phyloP scores from a whole-genome alignment of 2,113 vertebrate genomes.

The Pterocles orientalis region DNA sequence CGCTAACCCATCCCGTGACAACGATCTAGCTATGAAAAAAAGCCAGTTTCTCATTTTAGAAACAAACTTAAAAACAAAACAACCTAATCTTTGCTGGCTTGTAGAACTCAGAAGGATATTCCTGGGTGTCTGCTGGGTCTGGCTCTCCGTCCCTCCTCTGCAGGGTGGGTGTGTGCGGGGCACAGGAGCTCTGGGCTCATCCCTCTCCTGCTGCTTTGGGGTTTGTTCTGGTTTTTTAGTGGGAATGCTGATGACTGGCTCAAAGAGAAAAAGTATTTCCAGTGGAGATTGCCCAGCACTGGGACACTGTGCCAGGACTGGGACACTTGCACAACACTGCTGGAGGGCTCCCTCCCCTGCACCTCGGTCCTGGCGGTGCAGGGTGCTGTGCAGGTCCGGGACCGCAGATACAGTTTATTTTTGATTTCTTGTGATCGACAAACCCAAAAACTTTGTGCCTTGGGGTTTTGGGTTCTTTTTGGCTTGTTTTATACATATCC shows the following conservation, averaged over 20 bases:
- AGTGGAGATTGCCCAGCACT: neutral
- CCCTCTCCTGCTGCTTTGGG: neutral
- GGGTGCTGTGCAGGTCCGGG: neutral
- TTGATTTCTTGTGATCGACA: neutral
- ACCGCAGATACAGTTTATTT: fast-evolving
- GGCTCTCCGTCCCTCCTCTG: neutral
- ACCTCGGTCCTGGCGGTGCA: no score
- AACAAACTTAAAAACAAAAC: neutral
- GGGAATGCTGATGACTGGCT: neutral
- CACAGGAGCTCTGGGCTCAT: fast-evolving
- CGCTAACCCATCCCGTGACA: neutral
- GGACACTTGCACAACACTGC: neutral
- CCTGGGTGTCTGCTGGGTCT: fast-evolving
- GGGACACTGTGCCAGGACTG: neutral
- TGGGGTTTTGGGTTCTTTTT: neutral
- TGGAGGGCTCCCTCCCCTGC: neutral
- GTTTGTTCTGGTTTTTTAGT: fast-evolving
- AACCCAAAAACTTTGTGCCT: neutral
- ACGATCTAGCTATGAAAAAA: no score
- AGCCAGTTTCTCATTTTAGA: neutral
- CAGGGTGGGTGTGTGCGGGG: neutral
- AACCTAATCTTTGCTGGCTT: no score
- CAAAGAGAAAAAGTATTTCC: neutral
- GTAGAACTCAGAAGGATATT: neutral
- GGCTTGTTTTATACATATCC: neutral